These are phyloP conservation scores for Apogon hyalosoma DNA, from an alignment of 2,797 vertebrate species.

Conservation along the genomic window DNA sequence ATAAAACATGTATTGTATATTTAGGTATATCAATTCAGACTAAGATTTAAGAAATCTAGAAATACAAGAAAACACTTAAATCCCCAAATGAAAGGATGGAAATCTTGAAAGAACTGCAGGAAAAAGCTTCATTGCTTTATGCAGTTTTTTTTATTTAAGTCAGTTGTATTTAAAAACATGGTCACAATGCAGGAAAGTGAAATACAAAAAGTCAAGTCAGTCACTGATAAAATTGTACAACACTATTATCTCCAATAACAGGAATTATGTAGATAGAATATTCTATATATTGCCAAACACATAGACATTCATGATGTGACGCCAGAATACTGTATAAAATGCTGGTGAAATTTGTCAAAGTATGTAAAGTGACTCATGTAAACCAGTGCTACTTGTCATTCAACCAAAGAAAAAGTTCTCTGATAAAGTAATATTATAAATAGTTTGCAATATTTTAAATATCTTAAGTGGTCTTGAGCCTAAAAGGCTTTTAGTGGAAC, in stretches of 20 bases:
- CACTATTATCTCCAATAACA: neutral
- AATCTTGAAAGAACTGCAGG: neutral
- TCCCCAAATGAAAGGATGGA: neutral
- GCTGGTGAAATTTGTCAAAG: constrained; percentile 54
- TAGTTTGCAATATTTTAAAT: constrained; percentile 55
- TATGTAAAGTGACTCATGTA: constrained; percentile 44
- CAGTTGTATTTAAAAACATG: constrained; percentile 49
- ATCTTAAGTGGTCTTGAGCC: constrained; percentile 59
- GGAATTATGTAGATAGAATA: constrained; percentile 9
- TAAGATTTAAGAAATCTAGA: neutral
- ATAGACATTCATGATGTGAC: constrained; percentile 17
- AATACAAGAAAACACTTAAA: neutral
- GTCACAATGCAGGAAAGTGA: constrained; percentile 40
- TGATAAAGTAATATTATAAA: constrained; percentile 64
- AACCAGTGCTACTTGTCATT: constrained; percentile 50
- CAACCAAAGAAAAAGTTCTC: constrained; percentile 55
- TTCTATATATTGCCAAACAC: constrained; percentile 7
- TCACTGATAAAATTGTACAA: constrained; percentile 20
- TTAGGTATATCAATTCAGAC: neutral
- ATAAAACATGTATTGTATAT: neutral
- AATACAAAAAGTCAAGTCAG: constrained; percentile 46
- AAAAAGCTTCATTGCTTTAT: constrained; percentile 5
- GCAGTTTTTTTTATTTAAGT: constrained; percentile 46
- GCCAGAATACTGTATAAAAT: constrained; percentile 60
- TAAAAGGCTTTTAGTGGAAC: constrained; percentile 23